A percentile compares a stretch with the other conserved stretches of the same genome.
Conservation (phyloP, 2,888 invertebrate genomes). For the Nephrocerus scutellatus region DNA sequence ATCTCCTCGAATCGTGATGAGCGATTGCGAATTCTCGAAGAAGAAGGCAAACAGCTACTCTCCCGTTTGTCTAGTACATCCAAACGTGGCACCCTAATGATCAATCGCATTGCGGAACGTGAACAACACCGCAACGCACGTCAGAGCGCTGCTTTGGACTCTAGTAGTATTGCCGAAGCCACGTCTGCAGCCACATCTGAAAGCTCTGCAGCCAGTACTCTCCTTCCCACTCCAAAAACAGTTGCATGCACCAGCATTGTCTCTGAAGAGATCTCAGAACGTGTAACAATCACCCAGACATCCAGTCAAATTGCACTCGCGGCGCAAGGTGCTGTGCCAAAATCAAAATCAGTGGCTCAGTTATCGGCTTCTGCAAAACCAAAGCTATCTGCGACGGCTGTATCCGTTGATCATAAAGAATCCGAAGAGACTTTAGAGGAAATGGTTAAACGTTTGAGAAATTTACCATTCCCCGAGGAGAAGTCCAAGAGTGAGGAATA, state of each 20-base stretch:
- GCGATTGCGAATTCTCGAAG: constrained; percentile 57
- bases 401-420: too few species aligned
- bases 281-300: constrained; percentile 35
- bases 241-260: constrained; percentile 35
- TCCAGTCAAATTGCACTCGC: constrained; percentile 36
- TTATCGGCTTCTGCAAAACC: constrained; percentile 32
- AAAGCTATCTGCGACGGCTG: too few species aligned
- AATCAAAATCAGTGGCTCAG: constrained; percentile 29
- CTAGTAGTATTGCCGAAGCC: constrained; percentile 5
- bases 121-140: constrained; percentile 31
- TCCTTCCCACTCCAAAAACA: constrained; percentile 27
- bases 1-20: constrained; percentile 37
- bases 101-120: constrained; percentile 37
- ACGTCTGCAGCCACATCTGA: too few species aligned
- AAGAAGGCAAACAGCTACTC: constrained; percentile 70
- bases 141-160: constrained; percentile 4
- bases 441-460: constrained; percentile 38
- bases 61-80: constrained; percentile 37
- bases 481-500: too few species aligned
- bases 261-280: constrained; percentile 28
- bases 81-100: constrained; percentile 38
- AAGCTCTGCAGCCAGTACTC: constrained; percentile 12
- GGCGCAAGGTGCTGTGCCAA: constrained; percentile 28
- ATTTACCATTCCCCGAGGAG: constrained; percentile 34
- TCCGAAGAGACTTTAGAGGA: constrained; percentile 31